Evolutionary conservation across 2,888 invertebrate genomes (phyloP).

Genomic region (Drosophila phalerata): DNA sequence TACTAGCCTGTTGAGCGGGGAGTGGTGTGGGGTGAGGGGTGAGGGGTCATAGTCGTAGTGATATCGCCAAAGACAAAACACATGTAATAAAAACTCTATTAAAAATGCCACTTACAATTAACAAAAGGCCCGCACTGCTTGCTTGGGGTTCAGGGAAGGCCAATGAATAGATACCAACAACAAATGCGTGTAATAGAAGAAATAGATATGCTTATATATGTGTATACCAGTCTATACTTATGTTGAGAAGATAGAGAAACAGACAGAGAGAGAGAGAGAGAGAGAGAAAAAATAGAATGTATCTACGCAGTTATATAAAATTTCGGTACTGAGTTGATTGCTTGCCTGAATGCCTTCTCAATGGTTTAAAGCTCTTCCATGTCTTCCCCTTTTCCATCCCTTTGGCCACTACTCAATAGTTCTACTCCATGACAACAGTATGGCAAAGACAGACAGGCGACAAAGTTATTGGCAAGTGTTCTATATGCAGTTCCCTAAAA

Average conservation of each 20-base stretch:
- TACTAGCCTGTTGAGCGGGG: background rate
- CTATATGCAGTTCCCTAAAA: background rate
- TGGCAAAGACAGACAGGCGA: conserved; percentile 36
- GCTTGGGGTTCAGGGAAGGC: conserved; percentile 49
- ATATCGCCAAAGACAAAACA: conserved; percentile 45
- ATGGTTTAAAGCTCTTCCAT: conserved; percentile 35
- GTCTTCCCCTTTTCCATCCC: background rate
- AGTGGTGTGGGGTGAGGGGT: no score
- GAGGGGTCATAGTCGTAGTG: background rate
- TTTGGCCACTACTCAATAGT: background rate
- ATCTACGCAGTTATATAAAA: conserved; percentile 72
- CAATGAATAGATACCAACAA: conserved; percentile 43
- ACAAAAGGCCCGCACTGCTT: conserved; percentile 63
- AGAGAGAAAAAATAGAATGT: conserved; percentile 51
- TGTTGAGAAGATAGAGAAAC: background rate
- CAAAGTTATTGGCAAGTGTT: conserved; percentile 7
- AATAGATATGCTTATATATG: conserved; percentile 25
- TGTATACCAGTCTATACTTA: conserved; percentile 8
- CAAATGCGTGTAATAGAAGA: conserved; percentile 22
- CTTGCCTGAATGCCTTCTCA: conserved; percentile 46
- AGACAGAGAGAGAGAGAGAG: conserved; percentile 4
- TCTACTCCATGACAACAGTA: conserved; percentile 31
- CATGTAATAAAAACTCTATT: conserved; percentile 65
- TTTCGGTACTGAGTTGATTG: conserved; percentile 64
- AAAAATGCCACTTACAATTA: conserved; percentile 76